Base-by-base conservation (phyloP, 2,888 invertebrate species). In the Drosophila pseudotakahashii region DNA sequence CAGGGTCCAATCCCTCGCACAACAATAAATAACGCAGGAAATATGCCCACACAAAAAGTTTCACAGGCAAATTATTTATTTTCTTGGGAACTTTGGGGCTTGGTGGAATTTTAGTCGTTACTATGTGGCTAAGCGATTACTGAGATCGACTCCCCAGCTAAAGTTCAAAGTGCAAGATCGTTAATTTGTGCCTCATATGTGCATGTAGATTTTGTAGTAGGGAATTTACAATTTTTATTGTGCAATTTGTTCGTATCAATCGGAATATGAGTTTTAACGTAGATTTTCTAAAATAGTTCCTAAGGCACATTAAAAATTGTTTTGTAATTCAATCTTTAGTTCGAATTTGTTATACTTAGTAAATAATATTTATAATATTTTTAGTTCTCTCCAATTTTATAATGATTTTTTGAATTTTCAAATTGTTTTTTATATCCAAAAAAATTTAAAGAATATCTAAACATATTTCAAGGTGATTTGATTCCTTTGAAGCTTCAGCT, bases 11-110 rank as follows among this genome's bases (percentile, higher is more conserved):
- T 42, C 42, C 42, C 52, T 10, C 39, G 23, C 53, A 45, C 53
- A 47, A 54, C 67, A 67, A 66, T 66, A 47, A 53, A 66, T 66
- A 66, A 66, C 53, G 67, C 67, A 54, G 67, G 47, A 34, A 66
- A 53, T 66, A 36, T 61, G 62, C 62, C 62, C 62, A 66, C 67
- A 67, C 66, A 47, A 47, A 60, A 61, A 53, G 64, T 32, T 39
- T 37, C 16, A 34, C 23, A 16, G 42, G 32, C 44, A 64, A 63
- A 63, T 63, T 51, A 64, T 63, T 64, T 63, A 64, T 63, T 66
- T 66, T 62, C 62, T 16, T 62, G 62, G 62, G 62, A 63, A 63
- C 62, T 41, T 9, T 19, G 23, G 36, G 55, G 45, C 55, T 55
- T 36, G 45, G 62, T 14, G 62, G 63, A 63, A 62, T 62, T 62